Percentiles rank a stretch among this genome's conserved stretches.
These are phyloP conservation scores for Chromoteleia sp. DNA, from an alignment of 2,888 invertebrate genomes.

Conservation along the genomic window DNA sequence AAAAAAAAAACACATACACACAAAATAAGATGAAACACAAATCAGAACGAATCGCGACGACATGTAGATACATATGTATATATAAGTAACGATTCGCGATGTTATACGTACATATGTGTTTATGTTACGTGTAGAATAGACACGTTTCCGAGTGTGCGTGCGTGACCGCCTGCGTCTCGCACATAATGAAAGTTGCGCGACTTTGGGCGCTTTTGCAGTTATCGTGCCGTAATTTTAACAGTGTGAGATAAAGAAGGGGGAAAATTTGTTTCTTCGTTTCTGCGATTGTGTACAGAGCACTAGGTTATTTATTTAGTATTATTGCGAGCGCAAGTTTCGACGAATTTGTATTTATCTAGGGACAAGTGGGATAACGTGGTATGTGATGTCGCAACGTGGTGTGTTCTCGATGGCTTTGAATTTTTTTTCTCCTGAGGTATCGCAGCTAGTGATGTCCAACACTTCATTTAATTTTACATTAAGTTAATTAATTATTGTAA, in stretches of 20 bases:
- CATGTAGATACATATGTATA: conserved; percentile 40
- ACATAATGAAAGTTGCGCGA: conserved; percentile 20
- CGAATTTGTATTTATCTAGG: conserved; percentile 52
- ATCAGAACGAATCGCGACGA: conserved; percentile 51
- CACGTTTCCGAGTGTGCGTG: conserved; percentile 27
- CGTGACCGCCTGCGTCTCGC: conserved; percentile 23
- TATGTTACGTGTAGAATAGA: conserved; percentile 44
- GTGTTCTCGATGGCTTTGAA: conserved; percentile 30
- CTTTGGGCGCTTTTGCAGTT: conserved; percentile 48
- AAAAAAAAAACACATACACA: conserved; percentile 22
- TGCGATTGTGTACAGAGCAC: conserved; percentile 20
- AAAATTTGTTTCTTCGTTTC: conserved; percentile 15
- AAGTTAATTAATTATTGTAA: too few relatives aligned
- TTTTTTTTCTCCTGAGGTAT: background rate
- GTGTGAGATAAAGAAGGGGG: conserved; percentile 22
- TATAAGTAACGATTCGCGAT: conserved; percentile 33
- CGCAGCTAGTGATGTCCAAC: background rate
- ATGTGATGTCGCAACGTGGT: background rate
- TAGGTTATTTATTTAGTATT: conserved; percentile 53
- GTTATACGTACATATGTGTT: conserved; percentile 33
- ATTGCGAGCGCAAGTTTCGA: conserved; percentile 48
- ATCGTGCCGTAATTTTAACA: conserved; percentile 52
- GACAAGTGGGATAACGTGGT: conserved; percentile 4
- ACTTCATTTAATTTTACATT: too few relatives aligned
- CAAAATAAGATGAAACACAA: conserved; percentile 28